These are phyloP conservation scores for Phyllostomus hastatus DNA, from an alignment of 2,113 vertebrate species.

Conservation along the genomic window DNA sequence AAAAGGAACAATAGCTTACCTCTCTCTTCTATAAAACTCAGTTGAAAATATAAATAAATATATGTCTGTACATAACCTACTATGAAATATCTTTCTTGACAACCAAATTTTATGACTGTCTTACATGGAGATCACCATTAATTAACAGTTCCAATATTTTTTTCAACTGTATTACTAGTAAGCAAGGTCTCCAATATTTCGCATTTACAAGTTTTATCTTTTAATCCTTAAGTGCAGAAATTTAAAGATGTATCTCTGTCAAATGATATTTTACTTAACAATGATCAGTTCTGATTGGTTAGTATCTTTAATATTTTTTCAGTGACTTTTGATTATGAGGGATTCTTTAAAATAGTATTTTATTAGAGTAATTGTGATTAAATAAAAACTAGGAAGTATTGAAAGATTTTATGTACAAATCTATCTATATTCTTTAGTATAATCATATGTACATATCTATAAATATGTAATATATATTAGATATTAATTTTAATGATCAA, in stretches of 20 bases:
- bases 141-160: background rate
- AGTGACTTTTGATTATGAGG: constrained; percentile 5
- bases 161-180: background rate
- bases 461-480: background rate
- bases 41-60: background rate
- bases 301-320: background rate
- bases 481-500: constrained; percentile 12
- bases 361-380: background rate
- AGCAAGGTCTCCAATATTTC: background rate
- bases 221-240: background rate
- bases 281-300: background rate
- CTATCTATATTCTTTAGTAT: background rate
- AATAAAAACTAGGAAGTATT: background rate
- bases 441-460: background rate
- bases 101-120: background rate
- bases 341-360: background rate
- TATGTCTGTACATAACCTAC: background rate
- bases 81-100: background rate
- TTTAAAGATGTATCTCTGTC: background rate
- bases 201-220: background rate
- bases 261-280: background rate
- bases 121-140: background rate
- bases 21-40: background rate
- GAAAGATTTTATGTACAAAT: background rate
- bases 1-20: background rate